Conservation (phyloP, 1,140 invertebrate species). For the Papilio helenus region DNA sequence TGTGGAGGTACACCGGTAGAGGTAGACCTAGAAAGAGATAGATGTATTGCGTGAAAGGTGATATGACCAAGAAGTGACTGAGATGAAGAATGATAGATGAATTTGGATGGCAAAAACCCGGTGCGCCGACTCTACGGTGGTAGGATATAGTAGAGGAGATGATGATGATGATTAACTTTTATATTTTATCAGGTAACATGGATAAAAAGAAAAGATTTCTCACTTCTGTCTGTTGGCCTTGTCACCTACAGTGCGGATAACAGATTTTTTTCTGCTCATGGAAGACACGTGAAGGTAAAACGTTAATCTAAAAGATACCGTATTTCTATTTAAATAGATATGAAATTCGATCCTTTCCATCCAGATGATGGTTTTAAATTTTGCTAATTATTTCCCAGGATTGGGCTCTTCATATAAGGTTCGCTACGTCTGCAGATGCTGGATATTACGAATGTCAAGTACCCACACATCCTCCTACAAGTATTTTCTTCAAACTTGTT, state of each 20-base stretch:
- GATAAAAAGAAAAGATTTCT: slow-evolving; percentile 85
- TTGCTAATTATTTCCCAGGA: slow-evolving; percentile 81
- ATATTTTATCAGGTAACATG: slow-evolving; percentile 83
- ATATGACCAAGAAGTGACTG: too few relatives aligned
- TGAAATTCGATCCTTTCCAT: not conserved
- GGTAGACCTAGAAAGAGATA: too few relatives aligned
- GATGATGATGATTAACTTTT: too few relatives aligned
- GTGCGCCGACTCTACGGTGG: too few relatives aligned
- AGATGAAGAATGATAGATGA: too few relatives aligned
- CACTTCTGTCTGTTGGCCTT: slow-evolving; percentile 84
- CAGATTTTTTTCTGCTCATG: slow-evolving; percentile 89
- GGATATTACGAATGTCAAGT: slow-evolving; percentile 93
- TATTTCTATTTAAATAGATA: not conserved
- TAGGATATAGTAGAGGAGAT: too few relatives aligned
- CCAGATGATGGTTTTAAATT: not conserved
- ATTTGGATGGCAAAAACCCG: too few relatives aligned
- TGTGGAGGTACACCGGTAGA: too few relatives aligned
- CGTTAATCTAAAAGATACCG: not conserved
- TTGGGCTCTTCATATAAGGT: slow-evolving; percentile 90
- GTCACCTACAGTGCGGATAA: slow-evolving; percentile 85
- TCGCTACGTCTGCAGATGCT: slow-evolving; percentile 88
- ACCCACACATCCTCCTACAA: slow-evolving; percentile 91
- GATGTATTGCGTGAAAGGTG: too few relatives aligned
- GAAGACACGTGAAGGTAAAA: slow-evolving; percentile 84
- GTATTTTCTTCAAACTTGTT: slow-evolving; percentile 89